Evolutionary conservation across 2,888 invertebrate genomes (phyloP).

Genomic region (Hemistola chrysoprasaria): DNA sequence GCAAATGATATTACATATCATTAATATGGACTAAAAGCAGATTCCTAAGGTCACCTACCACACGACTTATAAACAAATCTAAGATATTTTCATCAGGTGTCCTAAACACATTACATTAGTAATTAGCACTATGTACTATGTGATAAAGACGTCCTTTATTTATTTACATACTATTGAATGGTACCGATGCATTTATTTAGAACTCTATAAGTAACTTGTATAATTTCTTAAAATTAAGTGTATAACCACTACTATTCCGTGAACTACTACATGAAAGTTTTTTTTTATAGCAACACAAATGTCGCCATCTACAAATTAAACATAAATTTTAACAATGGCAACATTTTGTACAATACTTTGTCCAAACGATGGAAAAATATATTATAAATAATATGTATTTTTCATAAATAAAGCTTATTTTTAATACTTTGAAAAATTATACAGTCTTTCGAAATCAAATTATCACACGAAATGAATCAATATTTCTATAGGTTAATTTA

Average conservation of each 20-base stretch:
- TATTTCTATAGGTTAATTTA: conserved; percentile 21
- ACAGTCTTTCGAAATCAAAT: conserved; percentile 46
- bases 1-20: conserved; percentile 74
- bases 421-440: conserved; percentile 47
- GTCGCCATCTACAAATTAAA: conserved; percentile 41
- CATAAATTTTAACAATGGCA: conserved; percentile 27
- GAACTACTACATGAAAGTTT: conserved; percentile 33
- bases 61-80: conserved; percentile 21
- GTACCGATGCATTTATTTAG: conserved; percentile 24
- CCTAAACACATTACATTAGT: conserved; percentile 15
- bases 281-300: conserved; percentile 30
- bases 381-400: conserved; percentile 13
- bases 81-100: conserved; percentile 16
- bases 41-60: conserved; percentile 13
- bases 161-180: conserved; percentile 45
- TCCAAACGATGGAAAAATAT: conserved; percentile 40
- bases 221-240: conserved; percentile 24
- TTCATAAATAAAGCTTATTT: conserved; percentile 35
- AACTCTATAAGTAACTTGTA: conserved; percentile 27
- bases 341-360: conserved; percentile 51
- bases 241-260: conserved; percentile 26
- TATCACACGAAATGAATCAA: conserved; percentile 41
- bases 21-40: conserved; percentile 48
- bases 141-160: conserved; percentile 29
- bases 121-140: conserved; percentile 43